Evolutionary conservation across 1,140 invertebrate species (phyloP).

Genomic region (Hypsibius dujardini): DNA sequence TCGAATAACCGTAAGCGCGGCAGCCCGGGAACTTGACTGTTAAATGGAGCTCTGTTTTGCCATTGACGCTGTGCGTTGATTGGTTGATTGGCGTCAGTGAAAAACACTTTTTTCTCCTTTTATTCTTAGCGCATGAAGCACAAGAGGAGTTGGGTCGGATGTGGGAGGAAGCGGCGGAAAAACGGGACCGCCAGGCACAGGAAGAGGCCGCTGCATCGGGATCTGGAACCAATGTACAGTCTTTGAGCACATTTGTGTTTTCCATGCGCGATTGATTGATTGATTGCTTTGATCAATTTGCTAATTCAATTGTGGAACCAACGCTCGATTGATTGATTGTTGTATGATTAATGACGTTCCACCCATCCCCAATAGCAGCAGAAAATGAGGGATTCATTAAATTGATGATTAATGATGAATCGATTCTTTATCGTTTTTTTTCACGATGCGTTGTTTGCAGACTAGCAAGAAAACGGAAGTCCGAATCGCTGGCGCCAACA

Average conservation of each 20-base stretch:
- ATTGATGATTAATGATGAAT: background rate
- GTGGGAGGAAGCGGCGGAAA: background rate
- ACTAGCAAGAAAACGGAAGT: too few relatives aligned
- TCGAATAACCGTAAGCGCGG: constrained; percentile 3
- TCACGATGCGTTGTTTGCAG: too few relatives aligned
- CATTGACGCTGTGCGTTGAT: background rate
- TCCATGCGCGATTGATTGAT: background rate
- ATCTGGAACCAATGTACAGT: background rate
- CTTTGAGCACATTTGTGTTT: background rate
- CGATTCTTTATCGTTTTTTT: too few relatives aligned
- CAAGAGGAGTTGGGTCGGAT: background rate
- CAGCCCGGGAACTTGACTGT: background rate
- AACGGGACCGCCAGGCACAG: background rate
- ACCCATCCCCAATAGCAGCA: background rate
- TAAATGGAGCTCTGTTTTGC: background rate
- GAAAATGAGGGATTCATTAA: background rate
- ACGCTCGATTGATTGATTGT: too few relatives aligned
- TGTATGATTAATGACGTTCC: too few relatives aligned
- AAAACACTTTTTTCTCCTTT: background rate
- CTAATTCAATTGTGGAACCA: too few relatives aligned
- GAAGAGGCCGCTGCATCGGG: background rate
- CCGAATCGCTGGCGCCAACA: too few relatives aligned
- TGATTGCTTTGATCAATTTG: background rate
- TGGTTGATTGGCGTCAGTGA: background rate
- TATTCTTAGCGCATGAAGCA: background rate